A percentile compares a stretch with the other conserved stretches of the same genome.
Evolutionary conservation across 2,113 vertebrate genomes (phyloP).

Genomic region (Callionymus lyra): DNA sequence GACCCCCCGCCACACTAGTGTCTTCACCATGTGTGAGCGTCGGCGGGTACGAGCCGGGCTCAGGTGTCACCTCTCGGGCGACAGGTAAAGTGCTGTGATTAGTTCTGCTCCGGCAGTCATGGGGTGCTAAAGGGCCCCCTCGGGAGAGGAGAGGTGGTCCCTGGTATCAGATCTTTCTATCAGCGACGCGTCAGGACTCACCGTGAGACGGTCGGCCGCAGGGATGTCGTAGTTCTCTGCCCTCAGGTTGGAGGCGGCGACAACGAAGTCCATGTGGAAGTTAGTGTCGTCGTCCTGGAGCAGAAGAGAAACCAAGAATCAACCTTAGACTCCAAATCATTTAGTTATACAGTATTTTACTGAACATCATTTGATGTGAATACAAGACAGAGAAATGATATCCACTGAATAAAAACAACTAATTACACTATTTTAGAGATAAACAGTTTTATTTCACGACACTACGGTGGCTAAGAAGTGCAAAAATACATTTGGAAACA

Average conservation of each 20-base stretch:
- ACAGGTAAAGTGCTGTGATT: conserved; percentile 65
- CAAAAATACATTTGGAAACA: no score
- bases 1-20: conserved; percentile 8
- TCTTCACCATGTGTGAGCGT: conserved; percentile 16
- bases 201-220: conserved; percentile 64
- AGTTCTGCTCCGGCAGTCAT: conserved; percentile 51
- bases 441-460: no score
- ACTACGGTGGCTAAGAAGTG: no score
- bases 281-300: conserved; percentile 73
- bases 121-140: conserved; percentile 35
- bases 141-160: conserved; percentile 8
- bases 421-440: no score
- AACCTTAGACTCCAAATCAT: no score
- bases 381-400: no score
- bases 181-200: conserved; percentile 9
- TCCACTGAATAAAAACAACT: no score
- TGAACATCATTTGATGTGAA: no score
- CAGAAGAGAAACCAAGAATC: conserved; percentile 14
- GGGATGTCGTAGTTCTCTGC: conserved; percentile 81
- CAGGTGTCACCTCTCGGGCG: conserved; percentile 57
- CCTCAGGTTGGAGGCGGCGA: conserved; percentile 73
- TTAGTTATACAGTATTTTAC: no score
- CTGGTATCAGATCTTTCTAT: conserved; percentile 6
- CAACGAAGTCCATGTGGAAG: conserved; percentile 79
- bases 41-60: conserved; percentile 30